Evolutionary conservation across 2,888 invertebrate genomes (phyloP).

Genomic region (Elysia crispata): DNA sequence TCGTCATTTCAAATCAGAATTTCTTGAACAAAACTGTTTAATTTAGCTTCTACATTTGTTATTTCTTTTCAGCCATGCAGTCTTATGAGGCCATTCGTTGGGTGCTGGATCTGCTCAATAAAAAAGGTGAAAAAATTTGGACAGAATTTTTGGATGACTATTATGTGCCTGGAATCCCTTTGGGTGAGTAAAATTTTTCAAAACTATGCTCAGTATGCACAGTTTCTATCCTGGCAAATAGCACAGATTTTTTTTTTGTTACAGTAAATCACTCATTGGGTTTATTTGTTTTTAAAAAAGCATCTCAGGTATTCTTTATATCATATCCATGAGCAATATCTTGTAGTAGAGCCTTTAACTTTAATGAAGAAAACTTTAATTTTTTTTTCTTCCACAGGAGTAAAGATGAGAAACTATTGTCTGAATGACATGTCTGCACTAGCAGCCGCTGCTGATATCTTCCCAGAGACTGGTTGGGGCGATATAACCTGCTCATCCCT

Average conservation of each 20-base stretch:
- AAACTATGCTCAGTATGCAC: no score
- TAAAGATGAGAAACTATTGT: conserved; percentile 66
- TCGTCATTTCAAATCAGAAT: no score
- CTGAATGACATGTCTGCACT: conserved; percentile 54
- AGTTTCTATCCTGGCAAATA: background rate
- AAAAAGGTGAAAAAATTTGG: conserved; percentile 65
- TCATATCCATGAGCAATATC: background rate
- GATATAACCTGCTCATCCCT: conserved; percentile 53
- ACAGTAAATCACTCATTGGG: background rate
- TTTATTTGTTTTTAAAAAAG: background rate
- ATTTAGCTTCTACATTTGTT: no score
- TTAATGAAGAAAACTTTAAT: background rate
- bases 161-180: conserved; percentile 74
- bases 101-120: conserved; percentile 72
- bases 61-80: conserved; percentile 63
- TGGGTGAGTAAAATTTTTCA: conserved; percentile 72
- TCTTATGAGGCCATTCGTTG: conserved; percentile 72
- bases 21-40: no score
- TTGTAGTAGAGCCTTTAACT: background rate
- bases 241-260: background rate
- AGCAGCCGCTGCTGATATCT: conserved; percentile 57
- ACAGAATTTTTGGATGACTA: conserved; percentile 66
- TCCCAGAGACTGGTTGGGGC: conserved; percentile 58
- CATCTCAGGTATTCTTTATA: background rate
- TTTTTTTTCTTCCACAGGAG: conserved; percentile 56